A percentile compares a stretch with the other conserved stretches of the same genome.
These are phyloP conservation scores for Theocolax elegans DNA, from an alignment of 1,140 invertebrate species.

Conservation along the genomic window DNA sequence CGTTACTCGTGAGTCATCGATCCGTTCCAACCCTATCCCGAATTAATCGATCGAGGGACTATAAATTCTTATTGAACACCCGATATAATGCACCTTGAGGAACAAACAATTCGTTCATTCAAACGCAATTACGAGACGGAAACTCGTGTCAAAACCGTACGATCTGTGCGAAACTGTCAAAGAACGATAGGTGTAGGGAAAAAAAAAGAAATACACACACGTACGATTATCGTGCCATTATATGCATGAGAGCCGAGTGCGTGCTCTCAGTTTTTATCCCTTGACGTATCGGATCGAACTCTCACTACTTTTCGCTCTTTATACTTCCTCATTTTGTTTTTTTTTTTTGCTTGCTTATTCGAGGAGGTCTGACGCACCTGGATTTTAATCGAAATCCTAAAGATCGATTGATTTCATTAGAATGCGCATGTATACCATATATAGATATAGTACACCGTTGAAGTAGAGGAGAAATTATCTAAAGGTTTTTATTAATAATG, in stretches of 20 bases:
- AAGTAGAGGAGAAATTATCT: too few species aligned
- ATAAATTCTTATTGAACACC: not conserved
- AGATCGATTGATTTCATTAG: too few species aligned
- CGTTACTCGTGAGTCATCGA: not conserved
- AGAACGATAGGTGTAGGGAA: not conserved
- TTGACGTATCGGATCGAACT: constrained; percentile 22
- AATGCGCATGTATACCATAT: too few species aligned
- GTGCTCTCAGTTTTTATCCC: not conserved
- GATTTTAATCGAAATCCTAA: too few species aligned
- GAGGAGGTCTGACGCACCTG: too few species aligned
- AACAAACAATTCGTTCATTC: constrained; percentile 10
- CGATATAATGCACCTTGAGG: not conserved
- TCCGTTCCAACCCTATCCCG: not conserved
- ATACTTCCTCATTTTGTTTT: not conserved
- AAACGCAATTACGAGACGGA: constrained; percentile 28
- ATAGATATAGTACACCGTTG: too few species aligned
- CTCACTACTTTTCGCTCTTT: constrained; percentile 2
- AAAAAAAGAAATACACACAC: not conserved
- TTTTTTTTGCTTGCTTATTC: not conserved
- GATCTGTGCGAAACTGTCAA: constrained; percentile 9
- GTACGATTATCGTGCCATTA: constrained; percentile 24
- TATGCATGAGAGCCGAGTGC: not conserved
- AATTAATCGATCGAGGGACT: constrained; percentile 12
- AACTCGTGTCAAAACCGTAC: not conserved
- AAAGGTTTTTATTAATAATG: too few species aligned